phyloP scores from a whole-genome alignment of 2,113 vertebrate species.

The Labeo rohita region DNA sequence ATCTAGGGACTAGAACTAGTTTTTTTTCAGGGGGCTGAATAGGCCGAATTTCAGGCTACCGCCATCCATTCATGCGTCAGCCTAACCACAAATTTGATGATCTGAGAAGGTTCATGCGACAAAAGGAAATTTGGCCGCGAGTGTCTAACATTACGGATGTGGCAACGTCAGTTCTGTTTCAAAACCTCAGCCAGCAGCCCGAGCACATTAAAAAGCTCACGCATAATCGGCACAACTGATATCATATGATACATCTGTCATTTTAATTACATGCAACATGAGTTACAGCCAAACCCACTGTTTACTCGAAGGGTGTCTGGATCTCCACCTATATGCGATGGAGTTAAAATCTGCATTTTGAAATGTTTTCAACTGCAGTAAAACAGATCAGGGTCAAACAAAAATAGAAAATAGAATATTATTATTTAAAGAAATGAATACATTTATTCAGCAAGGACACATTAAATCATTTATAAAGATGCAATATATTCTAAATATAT shows the following conservation, averaged over 20 bases:
- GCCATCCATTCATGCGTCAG: slow-evolving; percentile 22
- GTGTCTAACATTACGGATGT: slow-evolving; percentile 26
- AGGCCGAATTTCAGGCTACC: background rate
- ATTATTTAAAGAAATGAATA: background rate
- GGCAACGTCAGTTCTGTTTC: background rate
- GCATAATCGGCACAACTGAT: background rate
- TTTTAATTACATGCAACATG: background rate
- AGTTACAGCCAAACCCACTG: slow-evolving; percentile 5
- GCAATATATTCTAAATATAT: too few relatives aligned
- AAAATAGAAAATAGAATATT: too few relatives aligned
- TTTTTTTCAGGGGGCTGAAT: background rate
- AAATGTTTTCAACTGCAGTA: slow-evolving; percentile 7
- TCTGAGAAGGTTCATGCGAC: background rate
- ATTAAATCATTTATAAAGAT: background rate
- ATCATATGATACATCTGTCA: slow-evolving; percentile 16
- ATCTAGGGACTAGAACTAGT: background rate
- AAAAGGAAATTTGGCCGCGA: background rate
- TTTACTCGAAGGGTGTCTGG: background rate
- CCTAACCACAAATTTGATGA: slow-evolving; percentile 9
- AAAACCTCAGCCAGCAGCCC: slow-evolving; percentile 11
- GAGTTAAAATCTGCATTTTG: background rate
- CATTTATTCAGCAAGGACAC: background rate
- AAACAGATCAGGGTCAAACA: background rate
- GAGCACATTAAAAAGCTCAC: background rate
- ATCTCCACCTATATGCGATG: background rate